A percentile compares a stretch with the other conserved stretches of the same genome.
Conservation (phyloP, 2,113 vertebrate species). For the Beaufortia kweichowensis region DNA sequence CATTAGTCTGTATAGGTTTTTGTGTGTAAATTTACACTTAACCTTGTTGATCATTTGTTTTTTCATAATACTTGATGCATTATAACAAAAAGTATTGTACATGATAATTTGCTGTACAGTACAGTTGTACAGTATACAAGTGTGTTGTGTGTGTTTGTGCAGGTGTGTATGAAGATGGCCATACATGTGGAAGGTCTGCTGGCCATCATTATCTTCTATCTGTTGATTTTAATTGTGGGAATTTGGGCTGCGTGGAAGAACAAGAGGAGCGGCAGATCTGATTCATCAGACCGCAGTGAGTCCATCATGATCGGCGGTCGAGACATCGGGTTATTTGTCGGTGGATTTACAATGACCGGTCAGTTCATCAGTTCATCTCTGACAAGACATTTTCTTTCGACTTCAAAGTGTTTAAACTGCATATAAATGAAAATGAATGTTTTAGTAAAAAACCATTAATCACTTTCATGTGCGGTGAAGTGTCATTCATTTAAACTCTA, state of each 20-base stretch:
- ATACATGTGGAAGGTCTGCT: conserved; percentile 91
- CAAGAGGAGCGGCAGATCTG: conserved; percentile 79
- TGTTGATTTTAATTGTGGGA: conserved; percentile 89
- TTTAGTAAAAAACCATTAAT: no score
- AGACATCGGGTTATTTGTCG: conserved; percentile 94
- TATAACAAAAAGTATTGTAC: no score
- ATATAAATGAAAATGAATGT: no score
- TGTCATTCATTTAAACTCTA: no score
- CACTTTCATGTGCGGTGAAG: no score
- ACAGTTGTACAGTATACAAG: no score
- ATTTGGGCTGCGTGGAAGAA: conserved; percentile 99
- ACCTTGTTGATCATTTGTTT: no score
- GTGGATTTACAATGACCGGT: conserved; percentile 98
- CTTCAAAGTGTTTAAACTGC: no score
- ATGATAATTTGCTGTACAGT: no score
- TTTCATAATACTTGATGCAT: no score
- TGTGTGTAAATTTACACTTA: no score
- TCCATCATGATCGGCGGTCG: conserved; percentile 94
- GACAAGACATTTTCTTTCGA: not conserved
- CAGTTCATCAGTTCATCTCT: conserved; percentile 56
- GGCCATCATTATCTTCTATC: conserved; percentile 92
- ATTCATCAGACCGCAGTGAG: conserved; percentile 81
- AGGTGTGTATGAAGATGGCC: conserved; percentile 71
- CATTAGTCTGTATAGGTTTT: no score
- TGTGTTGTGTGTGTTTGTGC: not conserved